Base-by-base conservation (phyloP, 2,113 vertebrate genomes). In the Pseudonaja textilis region DNA sequence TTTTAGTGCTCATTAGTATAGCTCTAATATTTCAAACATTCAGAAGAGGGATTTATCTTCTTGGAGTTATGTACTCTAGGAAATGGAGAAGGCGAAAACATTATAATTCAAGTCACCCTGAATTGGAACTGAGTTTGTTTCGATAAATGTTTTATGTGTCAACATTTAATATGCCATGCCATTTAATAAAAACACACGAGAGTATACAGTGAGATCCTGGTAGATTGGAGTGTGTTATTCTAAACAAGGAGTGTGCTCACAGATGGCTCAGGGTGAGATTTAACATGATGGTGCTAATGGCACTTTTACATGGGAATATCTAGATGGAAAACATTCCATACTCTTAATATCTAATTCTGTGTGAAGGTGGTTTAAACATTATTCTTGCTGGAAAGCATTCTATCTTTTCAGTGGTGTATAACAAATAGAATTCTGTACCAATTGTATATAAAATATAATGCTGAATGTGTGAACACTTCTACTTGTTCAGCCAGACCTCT, bases 221-320 rank as follows among this genome's bases (percentile, higher is more conserved):
- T 96, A 97, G 96, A 95, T 95, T 94, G 92, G 93, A 26, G 39
- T 95, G 95, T 97, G 97, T 97, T 97, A 96, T 96, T 97, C 95
- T 96, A 97, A 97, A 97, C 96, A 95, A 95, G 95, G 95, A 95
- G 96, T 96, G 97, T 97, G 96, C 93, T 97, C 98, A 97, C 98
- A 98, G 97, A 98, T 98, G 98, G 98, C 95, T 95, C 94, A 97
- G 97, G 97, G 98, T 97, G 97, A 97, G 96, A 98, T 97, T 97
- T 98, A 96, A 95, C 98, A 97, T 95, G 96, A 96, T 94, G 89
- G 95, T 97, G 98, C 94, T 97, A 98, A 97, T 98, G 95, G 96
- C 97, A 96, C 96, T 95, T 93, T 93, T 93, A 97, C 97, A 97
- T 97, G 98, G 97, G 98, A 97, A 97, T 97, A 97, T 96, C 96